A percentile compares a stretch with the other conserved stretches of the same genome.
phyloP scores from a whole-genome alignment of 2,797 vertebrate species.

The Echiichthys vipera region DNA sequence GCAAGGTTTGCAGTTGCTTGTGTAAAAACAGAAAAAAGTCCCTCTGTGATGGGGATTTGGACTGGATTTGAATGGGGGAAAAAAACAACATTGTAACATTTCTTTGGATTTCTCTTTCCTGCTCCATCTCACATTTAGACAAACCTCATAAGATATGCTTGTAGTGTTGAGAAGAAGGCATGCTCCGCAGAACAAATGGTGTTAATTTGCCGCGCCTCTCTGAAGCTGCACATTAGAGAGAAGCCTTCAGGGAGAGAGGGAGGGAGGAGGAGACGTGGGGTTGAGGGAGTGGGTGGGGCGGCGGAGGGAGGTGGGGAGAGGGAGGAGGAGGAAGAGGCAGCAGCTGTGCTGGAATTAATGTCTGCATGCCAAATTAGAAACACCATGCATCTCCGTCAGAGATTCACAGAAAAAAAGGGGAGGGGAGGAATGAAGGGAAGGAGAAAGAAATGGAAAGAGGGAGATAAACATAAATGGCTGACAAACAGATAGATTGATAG shows the following conservation, averaged over 20 bases:
- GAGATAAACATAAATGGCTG: slow-evolving; percentile 37
- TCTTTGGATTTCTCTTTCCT: slow-evolving; percentile 66
- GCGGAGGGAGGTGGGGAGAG: slow-evolving; percentile 66
- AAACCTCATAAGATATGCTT: slow-evolving; percentile 89
- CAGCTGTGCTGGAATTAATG: slow-evolving; percentile 96
- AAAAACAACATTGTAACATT: slow-evolving; percentile 52
- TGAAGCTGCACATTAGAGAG: slow-evolving; percentile 90
- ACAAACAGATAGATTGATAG: too few relatives aligned
- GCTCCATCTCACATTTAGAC: slow-evolving; percentile 78
- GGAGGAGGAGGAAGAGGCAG: slow-evolving; percentile 78
- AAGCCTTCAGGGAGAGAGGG: slow-evolving; percentile 88
- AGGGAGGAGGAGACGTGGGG: slow-evolving; percentile 75
- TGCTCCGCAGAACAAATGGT: slow-evolving; percentile 94
- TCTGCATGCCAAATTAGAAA: slow-evolving; percentile 91
- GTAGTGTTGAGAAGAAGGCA: slow-evolving; percentile 90
- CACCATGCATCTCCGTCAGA: slow-evolving; percentile 91
- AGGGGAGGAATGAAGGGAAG: slow-evolving; percentile 53
- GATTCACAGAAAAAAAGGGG: slow-evolving; percentile 76
- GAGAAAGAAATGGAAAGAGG: slow-evolving; percentile 57
- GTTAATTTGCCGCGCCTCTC: slow-evolving; percentile 93
- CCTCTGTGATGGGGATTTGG: slow-evolving; percentile 42
- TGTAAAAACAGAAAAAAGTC: slow-evolving; percentile 34
- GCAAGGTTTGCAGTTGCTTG: slow-evolving; percentile 54
- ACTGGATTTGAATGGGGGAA: slow-evolving; percentile 37
- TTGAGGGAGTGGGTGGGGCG: slow-evolving; percentile 72